Conservation (phyloP, 2,888 invertebrate genomes). For the Phengaris alcon region DNA sequence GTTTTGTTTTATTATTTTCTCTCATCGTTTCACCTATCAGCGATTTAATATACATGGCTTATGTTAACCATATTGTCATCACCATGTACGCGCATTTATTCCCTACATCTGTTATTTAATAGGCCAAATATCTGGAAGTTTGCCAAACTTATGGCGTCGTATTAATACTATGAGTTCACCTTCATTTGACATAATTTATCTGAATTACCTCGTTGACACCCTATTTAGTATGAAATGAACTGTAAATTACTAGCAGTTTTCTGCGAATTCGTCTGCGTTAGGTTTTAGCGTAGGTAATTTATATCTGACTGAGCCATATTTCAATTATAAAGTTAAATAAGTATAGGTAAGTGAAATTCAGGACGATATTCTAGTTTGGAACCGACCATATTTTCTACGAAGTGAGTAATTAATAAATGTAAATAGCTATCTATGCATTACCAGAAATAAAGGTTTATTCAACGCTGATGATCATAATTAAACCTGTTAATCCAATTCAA, state of each 20-base stretch:
- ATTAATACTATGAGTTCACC: constrained; percentile 10
- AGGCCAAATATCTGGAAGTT: constrained; percentile 15
- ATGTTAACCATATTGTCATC: background rate
- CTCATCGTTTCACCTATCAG: background rate
- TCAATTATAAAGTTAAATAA: too few species aligned
- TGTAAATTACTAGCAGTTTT: background rate
- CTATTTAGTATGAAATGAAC: constrained; percentile 7
- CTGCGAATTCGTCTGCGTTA: background rate
- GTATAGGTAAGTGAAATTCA: too few species aligned
- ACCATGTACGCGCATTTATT: constrained; percentile 2
- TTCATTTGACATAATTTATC: constrained; percentile 13
- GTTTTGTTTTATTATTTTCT: background rate
- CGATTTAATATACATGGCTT: background rate
- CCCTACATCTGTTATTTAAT: constrained; percentile 16
- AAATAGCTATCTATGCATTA: background rate
- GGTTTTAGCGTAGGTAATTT: background rate
- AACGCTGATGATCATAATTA: background rate
- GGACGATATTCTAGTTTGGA: too few species aligned
- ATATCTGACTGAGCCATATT: background rate
- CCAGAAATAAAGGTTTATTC: background rate
- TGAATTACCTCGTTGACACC: constrained; percentile 10
- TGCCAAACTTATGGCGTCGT: constrained; percentile 12
- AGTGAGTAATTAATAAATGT: background rate
- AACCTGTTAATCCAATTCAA: background rate
- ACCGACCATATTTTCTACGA: too few species aligned